Evolutionary conservation across 2,797 vertebrate species (phyloP).

Genomic region (Pipistrellus pipistrellus): DNA sequence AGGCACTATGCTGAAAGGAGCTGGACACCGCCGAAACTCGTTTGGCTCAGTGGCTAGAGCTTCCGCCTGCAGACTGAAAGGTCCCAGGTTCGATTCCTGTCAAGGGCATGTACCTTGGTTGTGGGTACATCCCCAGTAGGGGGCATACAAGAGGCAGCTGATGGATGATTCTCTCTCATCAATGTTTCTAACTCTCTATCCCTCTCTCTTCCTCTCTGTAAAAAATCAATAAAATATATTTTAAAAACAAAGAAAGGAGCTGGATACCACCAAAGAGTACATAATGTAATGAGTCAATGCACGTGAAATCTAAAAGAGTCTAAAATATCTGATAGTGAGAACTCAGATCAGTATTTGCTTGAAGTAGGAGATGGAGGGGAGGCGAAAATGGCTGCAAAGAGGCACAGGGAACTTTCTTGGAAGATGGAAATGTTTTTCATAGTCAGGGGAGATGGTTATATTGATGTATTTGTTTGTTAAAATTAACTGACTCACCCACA

Average conservation of each 20-base stretch:
- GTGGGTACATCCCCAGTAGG: too few relatives aligned
- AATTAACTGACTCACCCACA: not conserved
- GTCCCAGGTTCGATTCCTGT: too few relatives aligned
- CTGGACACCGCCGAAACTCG: not conserved
- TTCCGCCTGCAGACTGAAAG: too few relatives aligned
- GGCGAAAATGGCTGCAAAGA: not conserved
- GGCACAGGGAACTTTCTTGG: not conserved
- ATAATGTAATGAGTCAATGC: not conserved
- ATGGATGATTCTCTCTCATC: too few relatives aligned
- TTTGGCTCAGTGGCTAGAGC: too few relatives aligned
- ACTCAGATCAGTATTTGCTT: not conserved
- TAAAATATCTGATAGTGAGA: not conserved
- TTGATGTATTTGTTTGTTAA: not conserved
- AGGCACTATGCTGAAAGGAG: not conserved
- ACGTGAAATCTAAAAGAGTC: not conserved
- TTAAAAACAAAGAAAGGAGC: too few relatives aligned
- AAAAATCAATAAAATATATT: too few relatives aligned
- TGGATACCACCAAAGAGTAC: not conserved
- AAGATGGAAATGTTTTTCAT: not conserved
- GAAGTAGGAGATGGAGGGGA: too few relatives aligned
- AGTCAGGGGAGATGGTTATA: not conserved
- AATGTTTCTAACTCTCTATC: too few relatives aligned
- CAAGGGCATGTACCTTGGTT: too few relatives aligned
- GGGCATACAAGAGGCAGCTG: too few relatives aligned
- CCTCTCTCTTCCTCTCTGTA: too few relatives aligned